A percentile compares a stretch with the other conserved stretches of the same genome.
These are phyloP conservation scores for Drosophila recens DNA, from an alignment of 2,888 invertebrate species.

Conservation along the genomic window DNA sequence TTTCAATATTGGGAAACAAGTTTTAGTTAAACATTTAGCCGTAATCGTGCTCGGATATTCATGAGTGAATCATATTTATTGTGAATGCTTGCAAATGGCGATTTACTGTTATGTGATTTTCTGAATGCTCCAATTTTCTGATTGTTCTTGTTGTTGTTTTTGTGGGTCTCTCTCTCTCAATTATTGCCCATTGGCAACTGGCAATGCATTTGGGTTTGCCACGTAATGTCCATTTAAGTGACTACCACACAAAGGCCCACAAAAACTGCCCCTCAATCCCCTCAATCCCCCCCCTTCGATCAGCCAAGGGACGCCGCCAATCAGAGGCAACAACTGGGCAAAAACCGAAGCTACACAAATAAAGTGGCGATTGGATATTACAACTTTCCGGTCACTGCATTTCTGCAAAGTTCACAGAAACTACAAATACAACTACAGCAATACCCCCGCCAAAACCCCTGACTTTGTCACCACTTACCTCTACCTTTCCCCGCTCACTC, in stretches of 20 bases:
- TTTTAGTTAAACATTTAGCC: background rate
- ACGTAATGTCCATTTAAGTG: slow-evolving; percentile 75
- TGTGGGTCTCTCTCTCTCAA: slow-evolving; percentile 36
- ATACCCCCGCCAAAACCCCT: background rate
- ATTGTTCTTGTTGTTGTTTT: background rate
- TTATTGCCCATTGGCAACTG: slow-evolving; percentile 56
- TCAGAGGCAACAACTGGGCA: slow-evolving; percentile 33
- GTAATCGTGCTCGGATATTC: slow-evolving; percentile 6
- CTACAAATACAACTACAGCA: slow-evolving; percentile 45
- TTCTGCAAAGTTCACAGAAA: slow-evolving; percentile 78
- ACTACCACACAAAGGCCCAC: slow-evolving; percentile 38
- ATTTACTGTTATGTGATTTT: slow-evolving; percentile 37
- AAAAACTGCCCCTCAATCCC: background rate
- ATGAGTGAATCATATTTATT: slow-evolving; percentile 47
- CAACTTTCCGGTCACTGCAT: slow-evolving; percentile 80
- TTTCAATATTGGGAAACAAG: background rate
- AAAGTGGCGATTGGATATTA: slow-evolving; percentile 80
- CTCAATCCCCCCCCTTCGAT: too few relatives aligned
- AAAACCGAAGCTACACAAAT: slow-evolving; percentile 53
- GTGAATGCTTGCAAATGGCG: slow-evolving; percentile 38
- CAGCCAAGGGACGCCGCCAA: slow-evolving; percentile 23
- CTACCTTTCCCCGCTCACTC: background rate
- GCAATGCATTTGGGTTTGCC: slow-evolving; percentile 61
- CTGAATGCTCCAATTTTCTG: background rate
- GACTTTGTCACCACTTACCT: background rate